Base-by-base conservation (phyloP, 2,797 vertebrate species). In the Cercopithecus diana region DNA sequence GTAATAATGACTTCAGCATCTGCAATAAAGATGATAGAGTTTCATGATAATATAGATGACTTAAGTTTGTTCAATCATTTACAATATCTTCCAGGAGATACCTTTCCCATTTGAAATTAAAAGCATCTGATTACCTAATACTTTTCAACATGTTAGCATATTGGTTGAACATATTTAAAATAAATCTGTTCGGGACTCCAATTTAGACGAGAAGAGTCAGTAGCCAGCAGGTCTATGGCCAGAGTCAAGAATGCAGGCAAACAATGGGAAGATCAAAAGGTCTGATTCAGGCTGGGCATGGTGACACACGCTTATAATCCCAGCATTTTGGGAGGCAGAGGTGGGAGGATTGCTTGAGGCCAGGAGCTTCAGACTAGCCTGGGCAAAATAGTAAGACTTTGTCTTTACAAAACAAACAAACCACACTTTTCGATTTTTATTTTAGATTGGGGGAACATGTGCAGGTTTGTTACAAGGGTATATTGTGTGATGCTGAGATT, bases 61-160 rank as follows among this genome's bases (percentile, higher is more conserved):
- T 95, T 92, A 85, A 77, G 81, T 90, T 84, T 52, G 9, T 93
- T n/a, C 48, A 72, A 77, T 33, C 48, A 39, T 88, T 92, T 91
- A 61, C 76, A 45, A 79, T 82, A 67, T 79, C 80, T 95, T 94
- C 58, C 85, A 93, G 45, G 30, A 87, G 33, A 58, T 84, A 30
- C 50, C 17, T 64, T 92, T 91, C 43, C n/a, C 88, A 70, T 82
- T 85, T 90, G 72, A 80, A 95, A 76, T 20, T 33, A 30, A 57
- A 96, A 83, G n/a, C 55, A 75, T 83, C 81, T 96, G 77, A 92
- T 76, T 93, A 79, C 43, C 64, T 88, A 90, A 92, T 22, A 72
- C 30, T 19, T 90, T 93, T 90, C 43, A 95, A 61, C 72, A 43
- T 30, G 28, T 93, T 92, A 55, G 70, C 79, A 67, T 50, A 84